Evolutionary conservation across 2,113 vertebrate genomes (phyloP), one percentile per base, ranked within the genome.

Genomic region (Thunnus thynnus): DNA sequence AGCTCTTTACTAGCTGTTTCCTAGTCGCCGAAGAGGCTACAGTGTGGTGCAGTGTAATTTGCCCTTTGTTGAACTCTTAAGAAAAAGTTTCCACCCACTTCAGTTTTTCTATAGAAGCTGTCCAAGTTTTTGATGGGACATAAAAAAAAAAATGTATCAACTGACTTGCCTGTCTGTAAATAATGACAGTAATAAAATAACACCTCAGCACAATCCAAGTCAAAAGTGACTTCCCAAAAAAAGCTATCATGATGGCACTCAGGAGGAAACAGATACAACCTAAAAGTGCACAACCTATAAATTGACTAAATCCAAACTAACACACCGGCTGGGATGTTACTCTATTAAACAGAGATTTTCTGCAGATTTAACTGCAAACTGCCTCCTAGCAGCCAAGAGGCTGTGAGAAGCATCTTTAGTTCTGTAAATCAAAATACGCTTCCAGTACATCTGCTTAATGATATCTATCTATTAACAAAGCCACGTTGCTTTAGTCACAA

Each of bases 371-470:
- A 69, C 56, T 22, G 52, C 57, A 80, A 68, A 54, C 69, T 41
- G 54, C 22, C 5, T 36, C 18, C 69, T 65, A 65, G 25, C 12
- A 65, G 60, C 32, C 80, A 76, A 47, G 11, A 66, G 20, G 30
- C 27, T 18, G n/a, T 57, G 63, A 47, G 22, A 32, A 47, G 27
- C 10, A 13, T 54, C 25, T 70, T 46, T 46, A 20, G n/a, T 20
- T 73, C 22, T 51, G 10, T 70, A 70, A 77, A 78, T 81, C 69
- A 71, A 75, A 73, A 78, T 57, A 17, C 52, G n/a, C 16, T 32
- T 41, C 36, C 44, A 32, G 17, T 61, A 46, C 51, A 57, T 67
- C 44, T 78, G 36, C 50, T 74, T 64, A 30, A 63, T 30, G 4
- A 41, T n/a, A 69, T 84, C 14, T 54, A 54, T 72, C 22, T 65